Evolutionary conservation across 2,797 vertebrate genomes (phyloP), one percentile per base, ranked within the genome.

Genomic region (Sebastolobus altivelis): DNA sequence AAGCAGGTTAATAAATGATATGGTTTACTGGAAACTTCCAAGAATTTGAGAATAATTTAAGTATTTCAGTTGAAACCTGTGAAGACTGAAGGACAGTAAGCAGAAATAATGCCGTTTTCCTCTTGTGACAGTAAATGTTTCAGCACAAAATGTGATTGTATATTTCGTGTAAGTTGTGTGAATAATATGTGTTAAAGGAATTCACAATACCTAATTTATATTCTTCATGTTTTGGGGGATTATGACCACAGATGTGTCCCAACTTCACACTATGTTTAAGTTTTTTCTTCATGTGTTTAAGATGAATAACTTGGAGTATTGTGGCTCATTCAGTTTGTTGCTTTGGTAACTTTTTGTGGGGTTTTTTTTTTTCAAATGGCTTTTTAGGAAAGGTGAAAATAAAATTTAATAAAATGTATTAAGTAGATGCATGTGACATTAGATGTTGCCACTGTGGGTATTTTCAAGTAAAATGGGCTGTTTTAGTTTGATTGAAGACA

Each of bases 131-230:
- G 65, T 84, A 38, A 67, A 74, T 71, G 46, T 83, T 77, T 74
- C 35, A 37, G 62, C 46, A 82, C 71, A 88, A 83, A 75, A 56
- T 82, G 68, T 87, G 73, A 88, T 65, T 74, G 58, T 83, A 81
- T 20, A 54, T 83, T 83, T 84, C 27, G 56, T 86, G 56, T 80
- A 58, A 62, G 65, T 46, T 52, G 60, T 90, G 83, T 89, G 33
- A 55, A 65, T 76, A 85, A 67, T 40, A 13, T 75, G 60, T 85
- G 49, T 68, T 20, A 65, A 77, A 77, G 18, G 18, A 89, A 56
- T 65, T 27, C 7, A 4, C 72, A 52, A 20, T 59, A 77, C 8
- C 12, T 81, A 72, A 90, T 80, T 88, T 89, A 83, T 93, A 77
- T 59, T 80, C n/a, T 20, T 56, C 3, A 18, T 4, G 5, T 55